Base-by-base conservation (phyloP, 2,797 vertebrate genomes). In the Eleutherodactylus coqui region DNA sequence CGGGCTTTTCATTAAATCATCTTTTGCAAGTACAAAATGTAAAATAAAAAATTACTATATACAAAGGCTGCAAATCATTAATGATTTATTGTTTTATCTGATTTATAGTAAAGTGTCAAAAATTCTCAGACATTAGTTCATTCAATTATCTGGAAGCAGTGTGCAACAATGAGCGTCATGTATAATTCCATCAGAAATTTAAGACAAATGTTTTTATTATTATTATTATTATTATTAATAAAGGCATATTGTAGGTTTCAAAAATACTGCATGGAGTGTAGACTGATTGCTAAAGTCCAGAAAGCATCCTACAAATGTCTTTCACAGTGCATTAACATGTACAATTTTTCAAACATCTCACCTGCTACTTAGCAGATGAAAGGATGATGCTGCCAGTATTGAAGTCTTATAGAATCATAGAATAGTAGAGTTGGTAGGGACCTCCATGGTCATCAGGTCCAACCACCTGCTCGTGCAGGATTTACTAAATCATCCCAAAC, bases 11-110 rank as follows among this genome's bases (percentile, higher is more conserved):
- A 83, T 83, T 75, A 83, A 83, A 75, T 83, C 81, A 83, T 75
- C n/a, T 60, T n/a, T 75, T 75, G 69, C 81, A 83, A 83, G 81
- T 58, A 60, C 81, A 73, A 83, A 82, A 75, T 83, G 81, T 83
- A 83, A 70, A 82, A 82, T 70, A 43, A 62, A 84, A 84, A 62
- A 43, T 21, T 27, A 72, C 24, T 43, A 64, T 64, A 76, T 36
- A 75, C 38, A 75, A 76, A 4, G 55, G 32, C 41, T 76, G 55
- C 72, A 75, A 75, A 84, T 75, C 70, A 75, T 84, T 84, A 76
- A 84, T 84, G 41, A 84, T 75, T 62, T 84, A 76, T 76, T 76
- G 70, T 47, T 84, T 60, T 84, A 76, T 47, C 72, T 49, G 82
- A 84, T 84, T 84, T 84, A 64, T 84, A 34, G 55, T 36, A 76